Evolutionary conservation across 2,797 vertebrate species (phyloP), one percentile per base, ranked within the genome.

Genomic region (Darevskia mixta): DNA sequence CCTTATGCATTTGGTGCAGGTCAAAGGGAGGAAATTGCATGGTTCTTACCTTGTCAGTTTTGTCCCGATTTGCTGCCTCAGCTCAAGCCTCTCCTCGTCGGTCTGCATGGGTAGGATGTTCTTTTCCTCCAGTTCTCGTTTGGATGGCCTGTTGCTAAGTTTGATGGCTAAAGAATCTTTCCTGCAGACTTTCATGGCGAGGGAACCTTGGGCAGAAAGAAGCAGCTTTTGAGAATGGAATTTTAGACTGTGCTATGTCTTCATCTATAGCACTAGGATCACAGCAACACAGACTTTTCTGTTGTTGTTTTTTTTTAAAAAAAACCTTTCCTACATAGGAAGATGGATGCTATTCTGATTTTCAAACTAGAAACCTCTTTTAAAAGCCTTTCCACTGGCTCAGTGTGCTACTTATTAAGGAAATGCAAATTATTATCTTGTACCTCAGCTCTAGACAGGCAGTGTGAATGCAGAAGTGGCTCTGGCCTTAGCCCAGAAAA

Each of bases 151-250:
- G 96, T 99, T 99, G 95, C 98, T 99, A 92, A 99, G 97, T 95
- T 99, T 99, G 96, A 99, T 98, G 92, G 99, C 99, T 96, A 99
- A 96, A 17, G 99, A 99, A 96, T 99, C 99, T 96, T 99, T 99
- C 95, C 99, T 98, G 96, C 99, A 97, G 91, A 99, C 98, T 95
- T 99, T 99, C 97, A 98, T 97, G 92, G 98, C 98, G 94, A 99
- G 95, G 38, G 98, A 97, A 95, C 98, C 99, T 99, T 91, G 67
- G 86, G 82, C 80, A 91, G 84, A 93, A 71, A 94, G 17, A n/a
- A 93, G 86, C 94, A 66, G 45, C 2, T 27, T 75, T 94, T 89
- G 86, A 92, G 69, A 88, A 66, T 6, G 32, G 35, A 18, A 27
- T 32, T 58, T 11, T 41, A 67, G 10, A 10, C 38, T 29, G 78